Evolutionary conservation across 2,113 vertebrate genomes (phyloP), one percentile per base, ranked within the genome.

Genomic region (Zosterops japonicus): DNA sequence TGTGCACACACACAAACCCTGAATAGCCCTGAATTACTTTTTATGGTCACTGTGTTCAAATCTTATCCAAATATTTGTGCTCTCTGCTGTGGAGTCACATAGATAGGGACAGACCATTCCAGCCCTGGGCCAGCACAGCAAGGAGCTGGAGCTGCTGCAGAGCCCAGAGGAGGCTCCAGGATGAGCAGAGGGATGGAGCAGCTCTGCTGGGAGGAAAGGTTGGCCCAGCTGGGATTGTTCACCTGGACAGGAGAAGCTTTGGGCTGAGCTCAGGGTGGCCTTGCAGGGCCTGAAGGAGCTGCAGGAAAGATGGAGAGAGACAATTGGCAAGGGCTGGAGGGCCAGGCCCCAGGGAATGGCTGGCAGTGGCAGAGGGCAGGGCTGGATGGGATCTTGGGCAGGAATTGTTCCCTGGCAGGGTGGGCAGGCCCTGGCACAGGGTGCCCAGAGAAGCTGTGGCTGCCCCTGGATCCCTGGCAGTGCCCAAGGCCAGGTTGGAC

Each of bases 331-430:
- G 49, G 69, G 59, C 23, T 64, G 82, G 1, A 57, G 35, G 29
- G 70, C 0, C 60, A 85, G 70, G 20, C 10, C 0, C 0, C 49
- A 46, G 81, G 52, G 44, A 67, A 67, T 76, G 83, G 20, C 31
- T 86, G 3, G 23, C n/a, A 65, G 29, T 24, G 60, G 3, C 35
- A n/a, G 52, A 47, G 69, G 50, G 42, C 35, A 65, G 60, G 82
- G 20, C 10, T n/a, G 31, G 60, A 1, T 65, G 50, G 50, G 60
- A 49, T 4, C 0, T 33, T 31, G 53, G 36, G 14, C 2, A 68
- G 53, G 14, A 52, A 68, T 68, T 68, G 4, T n/a, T 56, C 24
- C 49, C 65, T 87, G 49, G 4, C 1, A 79, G 57, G 49, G 41
- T 41, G 85, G 41, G 29, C 13, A 87, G 64, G 41, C 41, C 65